Conservation (phyloP, 2,888 invertebrate genomes). For the Drosophila stalkeri region DNA sequence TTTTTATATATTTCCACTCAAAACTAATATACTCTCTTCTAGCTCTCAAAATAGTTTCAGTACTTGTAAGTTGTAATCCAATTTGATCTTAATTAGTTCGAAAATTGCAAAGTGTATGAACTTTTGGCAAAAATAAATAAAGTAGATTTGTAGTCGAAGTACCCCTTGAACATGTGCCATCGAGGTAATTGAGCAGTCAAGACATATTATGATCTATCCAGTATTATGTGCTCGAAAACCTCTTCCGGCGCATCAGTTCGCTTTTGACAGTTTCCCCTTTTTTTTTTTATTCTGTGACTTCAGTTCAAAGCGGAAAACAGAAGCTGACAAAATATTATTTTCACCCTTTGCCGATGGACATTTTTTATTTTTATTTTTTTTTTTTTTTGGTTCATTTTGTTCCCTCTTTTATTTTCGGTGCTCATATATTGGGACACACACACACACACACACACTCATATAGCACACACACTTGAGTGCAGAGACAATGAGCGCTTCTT, state of each 20-base stretch:
- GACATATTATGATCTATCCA: constrained; percentile 3
- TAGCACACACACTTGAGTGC: constrained; percentile 42
- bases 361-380: constrained; percentile 38
- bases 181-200: constrained; percentile 54
- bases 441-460: constrained; percentile 22
- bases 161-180: background rate
- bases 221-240: constrained; percentile 1
- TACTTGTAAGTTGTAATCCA: background rate
- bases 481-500: constrained; percentile 78
- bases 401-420: constrained; percentile 25
- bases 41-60: background rate
- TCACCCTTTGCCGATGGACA: constrained; percentile 35
- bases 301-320: constrained; percentile 57
- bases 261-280: background rate
- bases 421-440: background rate
- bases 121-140: background rate
- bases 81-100: background rate
- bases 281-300: constrained; percentile 28
- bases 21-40: background rate
- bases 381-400: background rate
- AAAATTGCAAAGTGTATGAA: background rate
- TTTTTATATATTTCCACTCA: background rate
- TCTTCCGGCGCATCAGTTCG: constrained; percentile 21
- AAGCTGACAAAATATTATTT: constrained; percentile 70
- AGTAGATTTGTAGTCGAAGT: background rate